A percentile compares a stretch with the other conserved stretches of the same genome.
phyloP scores from a whole-genome alignment of 2,113 vertebrate species.

The Toxostoma redivivum region DNA sequence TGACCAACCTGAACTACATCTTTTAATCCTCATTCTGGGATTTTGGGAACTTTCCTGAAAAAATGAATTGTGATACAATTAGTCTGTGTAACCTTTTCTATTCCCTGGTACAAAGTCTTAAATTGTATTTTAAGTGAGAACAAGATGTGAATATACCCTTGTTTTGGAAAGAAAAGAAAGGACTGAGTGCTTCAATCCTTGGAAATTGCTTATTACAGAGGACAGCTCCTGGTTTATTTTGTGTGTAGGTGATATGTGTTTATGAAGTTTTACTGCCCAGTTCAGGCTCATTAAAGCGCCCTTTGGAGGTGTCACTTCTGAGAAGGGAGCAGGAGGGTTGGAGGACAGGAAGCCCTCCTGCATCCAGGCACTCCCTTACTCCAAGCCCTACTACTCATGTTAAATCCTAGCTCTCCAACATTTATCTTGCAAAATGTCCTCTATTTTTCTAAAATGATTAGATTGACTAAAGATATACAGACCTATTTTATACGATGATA shows the following conservation, averaged over 20 bases:
- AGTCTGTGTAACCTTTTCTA: not conserved
- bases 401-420: not conserved
- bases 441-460: not conserved
- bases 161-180: not conserved
- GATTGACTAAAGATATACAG: slow-evolving; percentile 12
- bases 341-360: not conserved
- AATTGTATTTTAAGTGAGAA: not conserved
- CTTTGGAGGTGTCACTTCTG: not conserved
- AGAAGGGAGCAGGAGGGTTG: not conserved
- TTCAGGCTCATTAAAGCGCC: not conserved
- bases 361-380: not conserved
- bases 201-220: not conserved
- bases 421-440: not conserved
- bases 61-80: not conserved
- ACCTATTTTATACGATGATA: not conserved
- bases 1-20: not conserved
- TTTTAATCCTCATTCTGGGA: not conserved
- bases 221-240: not conserved
- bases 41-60: not conserved
- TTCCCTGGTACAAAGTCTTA: not conserved
- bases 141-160: not conserved
- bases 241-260: not conserved
- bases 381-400: not conserved
- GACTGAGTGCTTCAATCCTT: not conserved
- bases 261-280: not conserved